Base-by-base conservation (phyloP, 2,113 vertebrate genomes). In the Gallinago jamesoni region DNA sequence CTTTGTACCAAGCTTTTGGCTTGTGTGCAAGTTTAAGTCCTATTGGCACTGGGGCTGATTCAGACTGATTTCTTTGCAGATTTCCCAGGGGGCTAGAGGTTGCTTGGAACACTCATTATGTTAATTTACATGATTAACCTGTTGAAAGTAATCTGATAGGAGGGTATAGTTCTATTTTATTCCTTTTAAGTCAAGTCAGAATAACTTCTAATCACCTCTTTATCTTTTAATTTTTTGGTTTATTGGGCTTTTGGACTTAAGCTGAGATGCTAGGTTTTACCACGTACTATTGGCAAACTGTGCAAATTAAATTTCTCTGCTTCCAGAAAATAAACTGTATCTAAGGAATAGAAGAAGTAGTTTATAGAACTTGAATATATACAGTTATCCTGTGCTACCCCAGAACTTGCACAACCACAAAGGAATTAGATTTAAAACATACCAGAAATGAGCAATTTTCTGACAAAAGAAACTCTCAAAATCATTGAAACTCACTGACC, bases 121-220 rank as follows among this genome's bases (percentile, higher is more conserved):
- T 90, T 95, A 69, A 94, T 94, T 92, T 78, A 52, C 60, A 24
- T 68, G 14, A 90, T 78, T 93, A 96, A 92, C 43, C 35, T 84
- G 52, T 90, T 92, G 77, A 90, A 90, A 95, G 67, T 86, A 92
- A 96, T 81, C 60, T 90, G 68, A 86, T 93, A 92, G 80, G 53
- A 93, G 63, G 41, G 74, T 83, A 75, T 80, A 85, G 21, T 80
- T 83, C 37, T 76, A 67, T 43, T 94, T 94, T 81, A 74, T 81
- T 96, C 59, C 64, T 88, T 90, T 93, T 73, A 73, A 69, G 15
- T 90, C 35, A 83, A 56, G 45, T 90, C 41, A 90, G 78, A 96
- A 90, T 66, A 88, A 90, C 23, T 94, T 92, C 25, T 77, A 92
- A 88, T 78, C 56, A 67, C 64, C 9, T 84, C 20, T 91, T 86